Base-by-base conservation (phyloP, 92 coral and sea anemone species). In the Meandrina meandrites region DNA sequence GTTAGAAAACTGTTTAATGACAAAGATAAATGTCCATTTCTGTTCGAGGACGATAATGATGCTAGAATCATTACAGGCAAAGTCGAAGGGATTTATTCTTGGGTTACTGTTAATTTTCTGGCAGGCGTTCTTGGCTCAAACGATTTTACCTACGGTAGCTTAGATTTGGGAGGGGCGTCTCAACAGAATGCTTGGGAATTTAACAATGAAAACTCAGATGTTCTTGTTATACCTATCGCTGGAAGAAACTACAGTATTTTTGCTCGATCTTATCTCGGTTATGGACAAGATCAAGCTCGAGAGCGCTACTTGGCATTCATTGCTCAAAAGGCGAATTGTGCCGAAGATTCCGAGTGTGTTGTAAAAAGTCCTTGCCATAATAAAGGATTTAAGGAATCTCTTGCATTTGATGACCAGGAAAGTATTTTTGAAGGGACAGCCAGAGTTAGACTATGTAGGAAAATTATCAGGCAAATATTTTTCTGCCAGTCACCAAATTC, bases 131-230 rank as follows among this genome's bases (percentile, higher is more conserved):
- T 87, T 21, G 58, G 80, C 37, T 87, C 84, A 4, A 76, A 67
- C 32, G 31, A 18, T 10, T 45, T n/a, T 11, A 40, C 79, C 22
- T 85, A n/a, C 22, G 89, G 89, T 1, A 74, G 86, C n/a, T 74
- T 91, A 14, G 93, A 91, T 58, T 76, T 91, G 79, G 93, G 93
- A 2, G 93, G 93, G 37, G 93, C 93, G 1, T 91, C 93, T 1
- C 78, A 79, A 36, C 93, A 91, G 40, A 91, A 91, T 79, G 50
- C 93, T 16, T 87, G 83, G 81, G 66, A 82, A 75, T 80, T 79
- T 48, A 60, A 76, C n/a, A 8, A 4, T 0, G 37, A 50, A 2
- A n/a, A 60, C 70, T 34, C 73, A 15, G 88, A 84, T 17, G 57
- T 73, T 34, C 27, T 82, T 5, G 53, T n/a, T 6, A 45, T 86